Evolutionary conservation across 1,140 invertebrate species (phyloP).

Genomic region (Psilanteris sp.): DNA sequence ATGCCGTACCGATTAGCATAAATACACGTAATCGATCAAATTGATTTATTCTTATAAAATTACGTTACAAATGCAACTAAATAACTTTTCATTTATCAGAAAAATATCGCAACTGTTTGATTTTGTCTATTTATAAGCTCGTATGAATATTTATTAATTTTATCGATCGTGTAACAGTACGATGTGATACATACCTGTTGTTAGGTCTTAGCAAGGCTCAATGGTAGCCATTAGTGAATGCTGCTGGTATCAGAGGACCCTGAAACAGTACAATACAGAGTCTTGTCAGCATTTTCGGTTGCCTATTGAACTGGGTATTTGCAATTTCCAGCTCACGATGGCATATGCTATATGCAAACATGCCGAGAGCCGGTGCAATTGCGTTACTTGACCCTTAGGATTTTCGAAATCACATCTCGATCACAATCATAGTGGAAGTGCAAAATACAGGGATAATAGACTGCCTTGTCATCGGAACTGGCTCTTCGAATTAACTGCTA

Average conservation of each 20-base stretch:
- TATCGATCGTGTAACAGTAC: slow-evolving; percentile 50
- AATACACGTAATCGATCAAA: too few species aligned
- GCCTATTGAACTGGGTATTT: slow-evolving; percentile 55
- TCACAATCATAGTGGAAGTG: slow-evolving; percentile 24
- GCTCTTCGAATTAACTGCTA: slow-evolving; percentile 30
- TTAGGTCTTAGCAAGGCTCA: slow-evolving; percentile 84
- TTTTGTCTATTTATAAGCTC: too few species aligned
- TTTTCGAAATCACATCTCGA: slow-evolving; percentile 50
- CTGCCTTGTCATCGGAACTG: slow-evolving; percentile 50
- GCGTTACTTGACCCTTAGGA: slow-evolving; percentile 64
- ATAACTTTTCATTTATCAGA: too few species aligned
- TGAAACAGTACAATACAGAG: slow-evolving; percentile 78
- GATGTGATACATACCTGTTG: slow-evolving; percentile 75
- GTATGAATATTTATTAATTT: too few species aligned
- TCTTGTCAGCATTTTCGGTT: slow-evolving; percentile 63
- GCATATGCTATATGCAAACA: slow-evolving; percentile 43
- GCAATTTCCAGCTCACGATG: slow-evolving; percentile 48
- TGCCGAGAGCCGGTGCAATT: slow-evolving; percentile 64
- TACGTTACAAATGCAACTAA: slow-evolving; percentile 30
- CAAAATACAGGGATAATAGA: slow-evolving; percentile 55
- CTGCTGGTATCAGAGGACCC: slow-evolving; percentile 94
- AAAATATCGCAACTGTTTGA: too few species aligned
- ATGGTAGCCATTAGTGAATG: slow-evolving; percentile 96
- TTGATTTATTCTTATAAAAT: too few species aligned
- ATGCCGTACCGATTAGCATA: too few species aligned